Conservation (phyloP, 2,113 vertebrate genomes). For the Eulemur macaco region DNA sequence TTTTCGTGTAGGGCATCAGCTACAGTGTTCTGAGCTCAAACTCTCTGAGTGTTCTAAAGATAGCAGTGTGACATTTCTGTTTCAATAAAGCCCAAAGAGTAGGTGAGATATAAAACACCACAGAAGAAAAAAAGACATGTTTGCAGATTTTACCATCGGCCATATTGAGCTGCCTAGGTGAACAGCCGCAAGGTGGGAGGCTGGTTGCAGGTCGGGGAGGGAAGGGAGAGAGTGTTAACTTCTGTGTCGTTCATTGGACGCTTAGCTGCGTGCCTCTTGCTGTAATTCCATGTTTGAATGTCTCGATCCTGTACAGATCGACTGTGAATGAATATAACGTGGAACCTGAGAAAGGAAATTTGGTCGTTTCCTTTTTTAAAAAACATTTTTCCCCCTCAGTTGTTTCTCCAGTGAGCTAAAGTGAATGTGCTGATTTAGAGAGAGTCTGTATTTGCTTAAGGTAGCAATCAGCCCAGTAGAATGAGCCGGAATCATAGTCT, state of each 20-base stretch:
- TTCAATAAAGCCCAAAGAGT: constrained; percentile 76
- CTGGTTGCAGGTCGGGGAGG: constrained; percentile 28
- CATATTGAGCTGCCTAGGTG: constrained; percentile 61
- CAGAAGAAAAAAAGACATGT: constrained; percentile 74
- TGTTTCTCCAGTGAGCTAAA: neutral
- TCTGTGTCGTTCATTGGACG: neutral
- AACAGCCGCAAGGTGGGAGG: constrained; percentile 56
- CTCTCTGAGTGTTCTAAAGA: constrained; percentile 76
- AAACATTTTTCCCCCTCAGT: neutral
- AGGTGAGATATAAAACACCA: constrained; percentile 75
- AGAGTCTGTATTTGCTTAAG: neutral
- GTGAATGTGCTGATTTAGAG: neutral
- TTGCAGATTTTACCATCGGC: constrained; percentile 58
- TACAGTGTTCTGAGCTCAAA: constrained; percentile 75
- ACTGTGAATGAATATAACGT: neutral
- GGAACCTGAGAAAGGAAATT: neutral
- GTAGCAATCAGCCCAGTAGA: neutral
- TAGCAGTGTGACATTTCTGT: constrained; percentile 82
- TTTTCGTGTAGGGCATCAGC: constrained; percentile 75
- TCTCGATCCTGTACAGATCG: constrained; percentile 2
- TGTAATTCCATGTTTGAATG: constrained; percentile 43
- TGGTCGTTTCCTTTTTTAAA: neutral
- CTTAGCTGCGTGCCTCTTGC: neutral
- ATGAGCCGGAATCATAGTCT: neutral
- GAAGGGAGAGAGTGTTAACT: neutral